Conservation (phyloP, 1,140 invertebrate species). For the Zaprionus gabonicus region DNA sequence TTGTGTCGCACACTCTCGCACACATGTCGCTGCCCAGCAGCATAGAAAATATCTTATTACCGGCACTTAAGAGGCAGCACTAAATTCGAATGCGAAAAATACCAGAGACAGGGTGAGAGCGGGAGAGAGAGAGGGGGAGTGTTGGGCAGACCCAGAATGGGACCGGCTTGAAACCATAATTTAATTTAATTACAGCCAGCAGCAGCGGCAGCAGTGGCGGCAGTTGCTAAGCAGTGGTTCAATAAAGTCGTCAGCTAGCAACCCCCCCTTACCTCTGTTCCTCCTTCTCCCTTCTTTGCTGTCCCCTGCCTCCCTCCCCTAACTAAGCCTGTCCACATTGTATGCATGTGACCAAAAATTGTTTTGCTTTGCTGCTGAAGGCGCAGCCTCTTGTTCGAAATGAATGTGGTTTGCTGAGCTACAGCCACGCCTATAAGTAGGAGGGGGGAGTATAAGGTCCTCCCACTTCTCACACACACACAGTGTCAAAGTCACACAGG, state of each 20-base stretch:
- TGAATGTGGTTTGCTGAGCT: slow-evolving; percentile 42
- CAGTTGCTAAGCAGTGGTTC: slow-evolving; percentile 48
- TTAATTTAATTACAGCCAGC: slow-evolving; percentile 51
- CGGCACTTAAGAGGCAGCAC: slow-evolving; percentile 55
- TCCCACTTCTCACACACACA: not conserved
- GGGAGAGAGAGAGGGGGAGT: not conserved
- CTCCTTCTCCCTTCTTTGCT: too few species aligned
- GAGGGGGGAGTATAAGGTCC: not conserved
- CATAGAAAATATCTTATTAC: slow-evolving; percentile 62
- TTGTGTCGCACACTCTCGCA: slow-evolving; percentile 32
- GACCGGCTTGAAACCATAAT: slow-evolving; percentile 38
- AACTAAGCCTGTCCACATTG: not conserved
- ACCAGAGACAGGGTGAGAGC: not conserved
- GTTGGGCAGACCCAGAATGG: not conserved
- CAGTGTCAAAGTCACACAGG: not conserved
- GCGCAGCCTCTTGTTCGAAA: slow-evolving; percentile 28
- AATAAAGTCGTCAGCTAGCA: slow-evolving; percentile 48
- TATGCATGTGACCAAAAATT: slow-evolving; percentile 33
- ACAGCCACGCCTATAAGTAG: not conserved
- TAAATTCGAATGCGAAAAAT: slow-evolving; percentile 55
- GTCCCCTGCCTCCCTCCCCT: not conserved
- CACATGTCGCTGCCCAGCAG: slow-evolving; percentile 43
- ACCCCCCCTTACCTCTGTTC: too few species aligned
- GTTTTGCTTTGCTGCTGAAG: not conserved
- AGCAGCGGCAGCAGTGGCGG: slow-evolving; percentile 35